phyloP scores from a whole-genome alignment of 2,888 invertebrate species.

The Dastarcus helophoroides region DNA sequence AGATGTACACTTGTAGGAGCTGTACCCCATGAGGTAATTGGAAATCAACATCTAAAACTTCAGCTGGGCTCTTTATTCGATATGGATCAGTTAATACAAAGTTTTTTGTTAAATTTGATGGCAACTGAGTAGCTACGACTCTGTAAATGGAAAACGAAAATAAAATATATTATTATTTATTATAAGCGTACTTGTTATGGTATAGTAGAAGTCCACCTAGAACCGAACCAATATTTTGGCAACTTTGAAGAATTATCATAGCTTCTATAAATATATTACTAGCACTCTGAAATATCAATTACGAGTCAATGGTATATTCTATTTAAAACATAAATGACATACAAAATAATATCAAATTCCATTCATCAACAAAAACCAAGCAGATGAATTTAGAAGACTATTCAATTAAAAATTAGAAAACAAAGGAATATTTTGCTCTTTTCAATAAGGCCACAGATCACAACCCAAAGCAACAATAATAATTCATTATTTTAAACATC shows the following conservation, averaged over 20 bases:
- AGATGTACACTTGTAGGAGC: constrained; percentile 65
- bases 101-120: constrained; percentile 62
- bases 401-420: too few species aligned
- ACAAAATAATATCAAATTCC: too few species aligned
- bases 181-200: constrained; percentile 65
- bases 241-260: constrained; percentile 73
- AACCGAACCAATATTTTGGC: constrained; percentile 66
- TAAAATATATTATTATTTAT: constrained; percentile 3
- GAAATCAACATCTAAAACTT: constrained; percentile 51
- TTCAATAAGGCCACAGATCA: too few species aligned
- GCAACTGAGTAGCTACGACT: constrained; percentile 70
- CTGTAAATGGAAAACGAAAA: constrained; percentile 35
- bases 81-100: constrained; percentile 74
- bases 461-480: too few species aligned
- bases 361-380: too few species aligned
- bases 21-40: constrained; percentile 73
- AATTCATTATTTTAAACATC: too few species aligned
- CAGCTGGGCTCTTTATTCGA: constrained; percentile 71
- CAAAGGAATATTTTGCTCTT: too few species aligned
- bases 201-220: constrained; percentile 77
- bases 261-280: constrained; percentile 80
- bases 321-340: too few species aligned
- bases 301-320: too few species aligned
- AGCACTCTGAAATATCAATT: constrained; percentile 52
- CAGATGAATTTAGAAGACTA: too few species aligned